phyloP scores from a whole-genome alignment of 2,113 vertebrate genomes.

The Oophaga pumilio region DNA sequence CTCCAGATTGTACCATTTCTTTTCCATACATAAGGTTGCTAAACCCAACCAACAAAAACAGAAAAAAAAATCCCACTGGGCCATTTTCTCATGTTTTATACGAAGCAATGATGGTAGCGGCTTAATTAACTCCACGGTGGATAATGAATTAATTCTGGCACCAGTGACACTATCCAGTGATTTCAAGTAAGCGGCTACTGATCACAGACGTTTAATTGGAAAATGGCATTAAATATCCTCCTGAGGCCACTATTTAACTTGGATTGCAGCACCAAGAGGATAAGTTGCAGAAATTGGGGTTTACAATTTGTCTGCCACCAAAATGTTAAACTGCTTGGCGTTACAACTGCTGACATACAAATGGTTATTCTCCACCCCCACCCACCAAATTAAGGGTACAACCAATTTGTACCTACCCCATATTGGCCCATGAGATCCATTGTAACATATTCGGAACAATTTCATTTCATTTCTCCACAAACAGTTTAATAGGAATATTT shows the following conservation, averaged over 20 bases:
- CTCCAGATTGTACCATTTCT: constrained; percentile 72
- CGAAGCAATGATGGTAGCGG: constrained; percentile 65
- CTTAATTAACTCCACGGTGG: not conserved
- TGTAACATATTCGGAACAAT: constrained; percentile 47
- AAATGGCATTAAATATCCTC: constrained; percentile 34
- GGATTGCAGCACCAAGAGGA: not conserved
- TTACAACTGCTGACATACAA: not conserved
- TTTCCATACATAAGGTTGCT: constrained; percentile 64
- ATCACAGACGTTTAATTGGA: not conserved
- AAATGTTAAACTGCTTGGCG: not conserved
- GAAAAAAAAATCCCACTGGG: constrained; percentile 69
- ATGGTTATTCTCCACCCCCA: not conserved
- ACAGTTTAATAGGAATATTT: not conserved
- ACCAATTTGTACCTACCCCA: not conserved
- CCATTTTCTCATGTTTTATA: constrained; percentile 62
- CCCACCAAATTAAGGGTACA: constrained; percentile 4
- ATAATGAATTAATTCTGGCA: not conserved
- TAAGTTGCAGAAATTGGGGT: not conserved
- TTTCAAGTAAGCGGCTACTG: constrained; percentile 15
- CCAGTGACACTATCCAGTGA: not conserved
- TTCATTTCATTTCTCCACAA: not conserved
- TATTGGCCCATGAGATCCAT: constrained; percentile 9
- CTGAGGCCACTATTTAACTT: not conserved
- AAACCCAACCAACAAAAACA: constrained; percentile 21
- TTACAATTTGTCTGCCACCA: constrained; percentile 19